Evolutionary conservation across 2,888 invertebrate species (phyloP), one percentile per base, ranked within the genome.

Genomic region (Heliconius erato): DNA sequence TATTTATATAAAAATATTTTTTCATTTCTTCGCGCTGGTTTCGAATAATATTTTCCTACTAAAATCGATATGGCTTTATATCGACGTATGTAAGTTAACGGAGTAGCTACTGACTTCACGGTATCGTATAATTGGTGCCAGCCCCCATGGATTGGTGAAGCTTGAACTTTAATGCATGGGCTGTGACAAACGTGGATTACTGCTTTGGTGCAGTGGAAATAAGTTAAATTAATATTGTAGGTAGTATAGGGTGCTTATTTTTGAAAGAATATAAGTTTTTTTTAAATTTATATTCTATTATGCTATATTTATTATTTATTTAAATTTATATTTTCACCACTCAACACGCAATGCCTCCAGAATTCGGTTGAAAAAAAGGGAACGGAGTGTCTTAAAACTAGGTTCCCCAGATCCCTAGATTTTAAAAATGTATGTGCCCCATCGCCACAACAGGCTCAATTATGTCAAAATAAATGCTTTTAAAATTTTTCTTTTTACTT

Each of bases 41-140:
- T 49, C 44, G 44, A 49, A 23, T 19, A 16, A 54, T 26, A 12
- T 26, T 65, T 65, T 12, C 12, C 12, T 65, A 26, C 7, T 26
- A 44, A 72, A 77, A 35, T 76, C 76, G 26, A 26, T 72, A 12
- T n/a, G n/a, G 49, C 14, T 44, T 19, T 12, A 49, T 68, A 74
- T 80, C 80, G 68, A 44, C 69, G 74, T 28, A 32, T 68, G 28
- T 81, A 76, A 26, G 4, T 11, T 26, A 65, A n/a, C 26, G 9
- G 68, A 59, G 59, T 40, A 76, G 59, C 49, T 65, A 26, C 63
- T 28, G 32, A 78, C 40, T 32, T 32, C 28, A 44, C 69, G 65
- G 84, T 63, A 84, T 68, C 79, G 74, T 84, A 74, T 82, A 82
- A 82, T 82, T 82, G 79, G 54, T 72, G 67, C 74, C 35, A 82